These are phyloP conservation scores for Slavum lentiscoides DNA, from an alignment of 2,888 invertebrate genomes.

Conservation along the genomic window DNA sequence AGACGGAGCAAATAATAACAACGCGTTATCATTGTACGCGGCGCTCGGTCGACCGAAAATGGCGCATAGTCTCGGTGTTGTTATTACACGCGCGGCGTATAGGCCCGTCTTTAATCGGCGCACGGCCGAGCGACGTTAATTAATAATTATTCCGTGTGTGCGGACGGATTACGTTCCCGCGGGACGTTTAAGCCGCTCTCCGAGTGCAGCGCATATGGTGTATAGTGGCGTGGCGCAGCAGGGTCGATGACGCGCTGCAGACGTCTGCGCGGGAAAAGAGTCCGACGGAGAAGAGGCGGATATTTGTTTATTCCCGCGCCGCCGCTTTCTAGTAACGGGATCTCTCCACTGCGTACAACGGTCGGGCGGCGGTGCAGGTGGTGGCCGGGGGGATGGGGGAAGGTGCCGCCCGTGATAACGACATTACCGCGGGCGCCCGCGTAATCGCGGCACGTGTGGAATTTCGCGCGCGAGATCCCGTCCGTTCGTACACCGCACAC, in stretches of 20 bases:
- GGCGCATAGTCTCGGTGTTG: too few relatives aligned
- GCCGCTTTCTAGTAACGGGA: neutral
- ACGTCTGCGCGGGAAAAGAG: neutral
- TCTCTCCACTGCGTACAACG: neutral
- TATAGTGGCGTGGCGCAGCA: neutral
- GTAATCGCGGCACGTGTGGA: slow-evolving; percentile 49
- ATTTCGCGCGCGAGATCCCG: slow-evolving; percentile 26
- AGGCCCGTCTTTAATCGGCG: slow-evolving; percentile 24
- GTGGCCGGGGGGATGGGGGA: neutral
- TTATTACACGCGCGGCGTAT: neutral
- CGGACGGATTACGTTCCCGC: slow-evolving; percentile 37
- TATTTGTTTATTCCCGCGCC: slow-evolving; percentile 31
- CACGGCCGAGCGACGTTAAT: slow-evolving; percentile 44
- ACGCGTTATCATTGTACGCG: too few relatives aligned
- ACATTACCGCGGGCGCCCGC: slow-evolving; percentile 42
- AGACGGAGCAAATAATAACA: too few relatives aligned
- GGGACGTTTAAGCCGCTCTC: slow-evolving; percentile 21
- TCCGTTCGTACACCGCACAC: slow-evolving; percentile 5
- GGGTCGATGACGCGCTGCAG: neutral
- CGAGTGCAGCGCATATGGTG: neutral
- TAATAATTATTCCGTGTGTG: slow-evolving; percentile 35
- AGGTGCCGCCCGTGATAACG: slow-evolving; percentile 43
- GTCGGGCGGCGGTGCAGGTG: too few relatives aligned
- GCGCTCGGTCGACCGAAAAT: too few relatives aligned
- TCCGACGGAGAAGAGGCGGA: neutral